Evolutionary conservation across 2,797 vertebrate species (phyloP), one percentile per base, ranked within the genome.

Genomic region (Chelon auratus): DNA sequence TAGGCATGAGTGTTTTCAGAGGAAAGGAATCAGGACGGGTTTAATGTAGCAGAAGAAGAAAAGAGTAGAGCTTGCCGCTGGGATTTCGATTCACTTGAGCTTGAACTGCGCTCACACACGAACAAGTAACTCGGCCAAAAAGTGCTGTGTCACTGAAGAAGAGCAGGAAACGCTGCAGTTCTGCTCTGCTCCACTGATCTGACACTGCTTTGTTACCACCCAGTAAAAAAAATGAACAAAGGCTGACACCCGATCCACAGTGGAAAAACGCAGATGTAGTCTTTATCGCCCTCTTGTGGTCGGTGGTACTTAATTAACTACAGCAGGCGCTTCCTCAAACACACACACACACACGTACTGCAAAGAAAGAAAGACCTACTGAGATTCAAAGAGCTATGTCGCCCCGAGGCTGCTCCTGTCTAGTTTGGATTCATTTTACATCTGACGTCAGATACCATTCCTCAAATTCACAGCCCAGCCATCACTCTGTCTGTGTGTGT

Each of bases 201-300:
- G 68, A 67, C 58, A 43, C 55, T 22, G 67, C 63, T 64, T 63
- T 55, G 60, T 77, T 74, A 62, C 37, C 56, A n/a, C 8, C 54
- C 60, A 59, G 67, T 3, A 39, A 39, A 39, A 50, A 57, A 82
- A 82, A 56, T 22, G 36, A 83, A 84, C 77, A 81, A 83, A 85
- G 58, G 52, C 40, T 72, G 82, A 85, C 51, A 86, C 71, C 42
- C 55, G 76, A 88, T 26, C 69, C 61, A 18, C 62, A 11, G 22
- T 53, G 65, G 56, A 52, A 62, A 17, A 51, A 43, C 2, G 0
- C 17, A 1, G 0, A 13, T n/a, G 14, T 14, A 26, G 62, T 45
- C 62, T 78, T 71, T 55, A 79, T 58, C 78, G 89, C 91, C 91
- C 87, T 70, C 92, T 82, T 74, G 81, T 88, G 93, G 83, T 48